Conservation (phyloP, 2,113 vertebrate species). For the Albula glossodonta region DNA sequence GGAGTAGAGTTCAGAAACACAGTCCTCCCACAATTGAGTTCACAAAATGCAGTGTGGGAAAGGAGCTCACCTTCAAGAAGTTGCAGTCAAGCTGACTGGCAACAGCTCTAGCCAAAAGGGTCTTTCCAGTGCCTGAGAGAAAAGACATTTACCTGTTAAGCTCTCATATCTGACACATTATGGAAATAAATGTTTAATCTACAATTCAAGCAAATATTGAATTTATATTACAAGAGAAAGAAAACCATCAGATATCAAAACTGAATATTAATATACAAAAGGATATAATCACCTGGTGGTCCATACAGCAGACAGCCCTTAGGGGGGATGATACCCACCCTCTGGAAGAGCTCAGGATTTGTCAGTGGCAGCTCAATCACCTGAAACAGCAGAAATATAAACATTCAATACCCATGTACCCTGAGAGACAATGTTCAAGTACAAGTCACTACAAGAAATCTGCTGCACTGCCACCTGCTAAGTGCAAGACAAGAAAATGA, state of each 20-base stretch:
- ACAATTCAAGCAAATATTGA: not conserved
- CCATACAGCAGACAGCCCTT: slow-evolving; percentile 97
- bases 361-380: slow-evolving; percentile 96
- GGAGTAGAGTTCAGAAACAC: not conserved
- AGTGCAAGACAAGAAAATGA: not conserved
- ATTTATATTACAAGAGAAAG: not conserved
- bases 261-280: not conserved
- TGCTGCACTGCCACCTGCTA: not conserved
- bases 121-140: slow-evolving; percentile 90
- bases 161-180: not conserved
- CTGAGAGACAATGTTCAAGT: not conserved
- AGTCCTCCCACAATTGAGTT: not conserved
- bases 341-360: slow-evolving; percentile 95
- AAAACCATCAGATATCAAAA: not conserved
- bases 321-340: slow-evolving; percentile 96
- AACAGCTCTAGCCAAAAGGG: slow-evolving; percentile 92
- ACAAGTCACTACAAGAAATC: not conserved
- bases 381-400: slow-evolving; percentile 60
- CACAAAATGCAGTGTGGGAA: not conserved
- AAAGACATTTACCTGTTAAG: slow-evolving; percentile 14
- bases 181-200: no score
- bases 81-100: slow-evolving; percentile 98
- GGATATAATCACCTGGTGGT: slow-evolving; percentile 83
- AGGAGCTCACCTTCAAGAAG: slow-evolving; percentile 87
- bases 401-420: not conserved